phyloP scores from a whole-genome alignment of 92 coral and sea anemone genomes.

The Porites evermanni region DNA sequence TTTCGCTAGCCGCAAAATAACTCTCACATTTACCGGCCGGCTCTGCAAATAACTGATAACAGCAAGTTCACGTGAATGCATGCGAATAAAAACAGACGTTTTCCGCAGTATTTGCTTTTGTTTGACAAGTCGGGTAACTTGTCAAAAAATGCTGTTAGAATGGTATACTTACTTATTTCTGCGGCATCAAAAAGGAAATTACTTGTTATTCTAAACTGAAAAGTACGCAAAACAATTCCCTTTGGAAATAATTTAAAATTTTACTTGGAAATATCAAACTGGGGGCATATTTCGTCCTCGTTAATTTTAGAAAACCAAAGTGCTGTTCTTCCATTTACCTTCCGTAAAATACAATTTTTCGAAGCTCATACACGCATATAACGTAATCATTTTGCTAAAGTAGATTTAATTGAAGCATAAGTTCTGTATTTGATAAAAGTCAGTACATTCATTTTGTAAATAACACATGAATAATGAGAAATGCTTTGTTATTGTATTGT shows the following conservation, averaged over 20 bases:
- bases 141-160: slow-evolving; percentile 23
- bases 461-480: not conserved
- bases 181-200: slow-evolving; percentile 13
- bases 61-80: slow-evolving; percentile 17
- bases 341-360: not conserved
- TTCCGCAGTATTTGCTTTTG: not conserved
- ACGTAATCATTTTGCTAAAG: not conserved
- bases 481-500: too few species aligned
- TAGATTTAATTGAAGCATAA: not conserved
- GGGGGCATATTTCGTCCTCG: too few species aligned
- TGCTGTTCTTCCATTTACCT: too few species aligned
- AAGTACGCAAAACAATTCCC: not conserved
- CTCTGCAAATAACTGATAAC: not conserved
- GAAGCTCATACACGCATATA: not conserved
- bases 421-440: not conserved
- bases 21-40: not conserved
- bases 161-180: slow-evolving; percentile 3
- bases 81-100: slow-evolving; percentile 18
- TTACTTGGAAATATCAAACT: not conserved
- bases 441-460: not conserved
- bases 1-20: not conserved
- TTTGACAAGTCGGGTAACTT: slow-evolving; percentile 23
- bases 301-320: not conserved
- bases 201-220: not conserved
- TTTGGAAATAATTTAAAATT: not conserved